Conservation (phyloP, 2,113 vertebrate species). For the Misgurnus mizolepis region DNA sequence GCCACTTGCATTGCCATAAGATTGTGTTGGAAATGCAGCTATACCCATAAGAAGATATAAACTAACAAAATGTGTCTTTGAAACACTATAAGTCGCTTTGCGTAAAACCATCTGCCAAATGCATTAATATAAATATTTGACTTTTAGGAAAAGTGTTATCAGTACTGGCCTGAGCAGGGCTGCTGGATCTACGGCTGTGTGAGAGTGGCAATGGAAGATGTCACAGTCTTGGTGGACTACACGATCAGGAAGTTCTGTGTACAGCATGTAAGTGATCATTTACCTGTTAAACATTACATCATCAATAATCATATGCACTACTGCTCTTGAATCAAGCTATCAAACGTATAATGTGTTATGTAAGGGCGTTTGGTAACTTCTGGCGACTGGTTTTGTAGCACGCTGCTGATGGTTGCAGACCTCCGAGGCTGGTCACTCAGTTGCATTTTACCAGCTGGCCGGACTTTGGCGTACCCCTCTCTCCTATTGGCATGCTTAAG, state of each 20-base stretch:
- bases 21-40: too few species aligned
- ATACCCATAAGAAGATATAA: too few species aligned
- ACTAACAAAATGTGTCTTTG: too few species aligned
- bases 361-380: neutral
- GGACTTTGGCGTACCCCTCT: constrained; percentile 96
- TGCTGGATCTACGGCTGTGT: constrained; percentile 92
- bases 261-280: constrained; percentile 79
- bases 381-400: constrained; percentile 67
- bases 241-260: constrained; percentile 96
- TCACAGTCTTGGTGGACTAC: constrained; percentile 92
- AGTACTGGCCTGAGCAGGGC: constrained; percentile 98
- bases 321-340: neutral
- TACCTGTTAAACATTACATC: neutral
- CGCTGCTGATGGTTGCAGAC: constrained; percentile 81
- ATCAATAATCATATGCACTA: neutral
- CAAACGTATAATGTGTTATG: constrained; percentile 31
- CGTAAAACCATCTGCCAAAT: too few species aligned
- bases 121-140: too few species aligned
- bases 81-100: too few species aligned
- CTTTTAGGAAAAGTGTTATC: constrained; percentile 88
- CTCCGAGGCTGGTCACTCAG: constrained; percentile 86
- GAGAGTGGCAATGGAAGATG: constrained; percentile 90
- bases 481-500: constrained; percentile 98
- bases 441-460: constrained; percentile 99
- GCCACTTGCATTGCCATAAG: too few species aligned